phyloP scores from a whole-genome alignment of 2,797 vertebrate species.

The Tangara arthus region DNA sequence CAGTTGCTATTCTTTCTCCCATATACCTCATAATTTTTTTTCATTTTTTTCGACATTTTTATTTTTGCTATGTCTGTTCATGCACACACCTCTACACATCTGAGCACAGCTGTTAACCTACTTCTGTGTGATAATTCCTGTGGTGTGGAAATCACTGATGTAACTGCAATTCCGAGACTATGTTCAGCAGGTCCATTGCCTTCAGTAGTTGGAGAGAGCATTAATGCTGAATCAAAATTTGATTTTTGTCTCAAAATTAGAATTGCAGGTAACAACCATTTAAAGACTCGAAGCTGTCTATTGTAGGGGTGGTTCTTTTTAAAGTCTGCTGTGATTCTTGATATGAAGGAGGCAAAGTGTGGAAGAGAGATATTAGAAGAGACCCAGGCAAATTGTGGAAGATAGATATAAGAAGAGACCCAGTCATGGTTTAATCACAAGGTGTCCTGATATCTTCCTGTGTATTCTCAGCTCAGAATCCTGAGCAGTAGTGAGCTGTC shows the following conservation, averaged over 20 bases:
- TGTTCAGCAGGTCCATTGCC: neutral
- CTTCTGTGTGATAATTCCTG: neutral
- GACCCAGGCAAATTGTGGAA: neutral
- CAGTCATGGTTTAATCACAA: neutral
- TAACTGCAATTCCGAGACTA: neutral
- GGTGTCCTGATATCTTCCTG: neutral
- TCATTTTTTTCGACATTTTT: neutral
- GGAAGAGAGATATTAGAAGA: neutral
- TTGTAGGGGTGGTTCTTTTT: neutral
- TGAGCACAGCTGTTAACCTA: conserved; percentile 52
- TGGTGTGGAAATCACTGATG: conserved; percentile 21
- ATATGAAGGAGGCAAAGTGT: neutral
- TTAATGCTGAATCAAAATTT: neutral
- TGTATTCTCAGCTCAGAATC: neutral
- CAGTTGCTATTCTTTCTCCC: conserved; percentile 7
- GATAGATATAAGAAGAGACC: neutral
- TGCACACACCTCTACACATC: conserved; percentile 6
- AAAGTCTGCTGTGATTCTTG: neutral
- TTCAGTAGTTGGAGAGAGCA: neutral
- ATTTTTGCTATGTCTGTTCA: conserved; percentile 24
- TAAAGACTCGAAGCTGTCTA: neutral
- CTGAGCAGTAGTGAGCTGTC: neutral
- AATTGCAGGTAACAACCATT: neutral
- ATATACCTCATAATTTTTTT: neutral
- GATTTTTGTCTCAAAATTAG: conserved; percentile 17